A percentile compares a stretch with the other conserved stretches of the same genome.
Conservation (phyloP, 1,140 invertebrate species). For the Drosophila sp. region DNA sequence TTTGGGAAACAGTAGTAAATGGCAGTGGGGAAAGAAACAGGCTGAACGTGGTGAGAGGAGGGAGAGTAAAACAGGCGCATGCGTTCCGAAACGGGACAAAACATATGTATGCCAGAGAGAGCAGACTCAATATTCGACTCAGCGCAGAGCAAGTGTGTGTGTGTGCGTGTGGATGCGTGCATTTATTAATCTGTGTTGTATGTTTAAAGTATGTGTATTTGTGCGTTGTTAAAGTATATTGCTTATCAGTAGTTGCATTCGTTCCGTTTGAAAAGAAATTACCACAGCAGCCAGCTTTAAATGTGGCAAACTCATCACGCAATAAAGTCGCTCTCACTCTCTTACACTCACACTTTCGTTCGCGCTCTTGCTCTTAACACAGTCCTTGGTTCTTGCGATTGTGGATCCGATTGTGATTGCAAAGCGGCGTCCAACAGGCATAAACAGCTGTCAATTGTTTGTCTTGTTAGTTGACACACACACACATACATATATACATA, state of each 20-base stretch:
- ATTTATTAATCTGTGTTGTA: conserved; percentile 46
- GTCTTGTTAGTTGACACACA: conserved; percentile 61
- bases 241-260: conserved; percentile 51
- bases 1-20: conserved; percentile 28
- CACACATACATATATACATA: conserved; percentile 9
- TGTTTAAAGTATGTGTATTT: conserved; percentile 5
- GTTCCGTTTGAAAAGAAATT: conserved; percentile 39
- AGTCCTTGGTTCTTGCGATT: conserved; percentile 19
- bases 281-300: conserved; percentile 27
- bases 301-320: conserved; percentile 23
- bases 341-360: neutral
- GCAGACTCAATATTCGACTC: conserved; percentile 20
- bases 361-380: conserved; percentile 11
- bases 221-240: conserved; percentile 24
- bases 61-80: conserved; percentile 49
- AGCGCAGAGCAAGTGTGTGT: conserved; percentile 7
- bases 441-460: conserved; percentile 73
- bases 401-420: conserved; percentile 30
- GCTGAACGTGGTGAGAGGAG: neutral
- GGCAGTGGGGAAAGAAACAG: conserved; percentile 5
- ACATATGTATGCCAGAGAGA: conserved; percentile 54
- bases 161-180: conserved; percentile 6
- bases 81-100: conserved; percentile 47
- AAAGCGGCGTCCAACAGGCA: conserved; percentile 69
- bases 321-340: conserved; percentile 14